Evolutionary conservation across 2,888 invertebrate species (phyloP), one percentile per base, ranked within the genome.

Genomic region (Pandemis heparana): DNA sequence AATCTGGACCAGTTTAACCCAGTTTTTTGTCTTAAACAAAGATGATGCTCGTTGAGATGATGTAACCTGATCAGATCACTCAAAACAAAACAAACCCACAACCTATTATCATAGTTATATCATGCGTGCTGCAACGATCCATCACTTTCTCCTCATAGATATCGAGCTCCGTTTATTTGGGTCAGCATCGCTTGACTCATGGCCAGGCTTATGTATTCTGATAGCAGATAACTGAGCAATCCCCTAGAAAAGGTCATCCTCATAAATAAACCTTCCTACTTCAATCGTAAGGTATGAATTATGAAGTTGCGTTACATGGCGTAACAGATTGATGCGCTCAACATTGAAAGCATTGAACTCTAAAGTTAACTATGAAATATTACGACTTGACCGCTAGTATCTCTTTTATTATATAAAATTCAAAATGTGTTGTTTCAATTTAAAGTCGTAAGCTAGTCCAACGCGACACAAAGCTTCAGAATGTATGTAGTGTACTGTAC

Each of bases 91-190:
- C 70, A 74, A 69, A 70, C 53, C n/a, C 70, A 59, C 68, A 59
- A 68, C 46, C 69, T 69, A 74, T 74, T 74, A 70, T 74, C 79
- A 75, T 80, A 78, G 82, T 93, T 92, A 81, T 87, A 85, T 88
- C 91, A 92, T 79, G 79, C 82, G 82, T 83, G 81, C 83, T 83
- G 84, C 79, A 84, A 80, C 87, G 82, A 92, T 89, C 87, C 90
- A 90, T 92, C 91, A 92, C 93, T 93, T 93, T 93, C 93, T 92
- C 92, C 86, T 84, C 82, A 80, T 81, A 86, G 88, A 82, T 87
- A 90, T 88, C 86, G 85, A 84, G 80, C 83, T 77, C 80, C 83
- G 83, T 83, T 83, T 86, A 89, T 91, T 89, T 88, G 85, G 89
- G 90, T 86, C 87, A 85, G 79, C 79, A 76, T 53, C 78, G 77